Evolutionary conservation across 1,140 invertebrate species (phyloP), one percentile per base, ranked within the genome.

Genomic region (Sipha flava): DNA sequence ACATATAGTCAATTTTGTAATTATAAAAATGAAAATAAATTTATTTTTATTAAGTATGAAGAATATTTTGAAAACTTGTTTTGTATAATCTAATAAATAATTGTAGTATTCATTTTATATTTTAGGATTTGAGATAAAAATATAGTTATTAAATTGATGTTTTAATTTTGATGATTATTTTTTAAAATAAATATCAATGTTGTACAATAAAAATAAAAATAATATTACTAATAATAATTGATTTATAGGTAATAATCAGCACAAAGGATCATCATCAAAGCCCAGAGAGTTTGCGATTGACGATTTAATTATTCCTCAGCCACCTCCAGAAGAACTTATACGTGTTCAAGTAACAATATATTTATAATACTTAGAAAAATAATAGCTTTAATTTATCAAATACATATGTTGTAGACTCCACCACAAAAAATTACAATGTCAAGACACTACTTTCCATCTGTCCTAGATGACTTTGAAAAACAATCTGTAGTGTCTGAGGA

Each of bases 231-330:
- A 4, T 40, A 6, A 40, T 6, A 40, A 10, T 6, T 40, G 4
- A 40, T 40, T 40, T 47, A 3, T n/a, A 77, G 73, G 73, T 40
- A 52, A 77, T 16, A 77, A 77, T 57, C 73, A 77, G 26, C 73
- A 77, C n/a, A 43, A 9, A 34, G 73, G 73, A 10, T 18, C 52
- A 40, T 77, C 73, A 40, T 77, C 73, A n/a, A 77, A 77, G 26
- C 73, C 73, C 37, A 77, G 18, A 77, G 73, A 77, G 59, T 77
- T 77, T 59, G 73, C 52, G 5, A 77, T 77, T 40, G 73, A 77
- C 29, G 73, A 77, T 57, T 57, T 77, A 57, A 77, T 77, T 1
- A 59, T 77, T 29, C 73, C 73, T 3, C 73, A 77, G 52, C 73
- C 73, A 26, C 73, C 73, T 0, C 7, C 52, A 40, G 73, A 77